Conservation (phyloP, 2,113 vertebrate species). For the Ageneiosus marmoratus region DNA sequence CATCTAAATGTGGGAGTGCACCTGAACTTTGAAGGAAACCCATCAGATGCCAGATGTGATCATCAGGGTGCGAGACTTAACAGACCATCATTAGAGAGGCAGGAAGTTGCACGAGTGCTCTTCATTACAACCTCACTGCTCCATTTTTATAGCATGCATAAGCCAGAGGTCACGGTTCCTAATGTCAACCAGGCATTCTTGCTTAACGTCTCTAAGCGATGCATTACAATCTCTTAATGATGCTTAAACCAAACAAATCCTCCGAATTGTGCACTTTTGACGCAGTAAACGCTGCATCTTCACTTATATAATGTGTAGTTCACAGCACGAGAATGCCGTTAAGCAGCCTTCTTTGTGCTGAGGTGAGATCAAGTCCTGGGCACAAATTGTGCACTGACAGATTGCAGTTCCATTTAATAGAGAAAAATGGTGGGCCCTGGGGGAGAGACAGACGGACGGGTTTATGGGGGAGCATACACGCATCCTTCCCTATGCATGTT, state of each 20-base stretch:
- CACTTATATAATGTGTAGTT: background rate
- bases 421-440: constrained; percentile 40
- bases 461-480: constrained; percentile 33
- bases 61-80: background rate
- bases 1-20: background rate
- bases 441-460: constrained; percentile 29
- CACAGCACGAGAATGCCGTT: background rate
- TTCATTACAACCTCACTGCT: background rate
- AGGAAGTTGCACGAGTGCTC: background rate
- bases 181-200: background rate
- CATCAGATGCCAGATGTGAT: background rate
- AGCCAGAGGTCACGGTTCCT: background rate
- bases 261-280: background rate
- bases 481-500: background rate
- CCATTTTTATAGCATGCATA: too few species aligned
- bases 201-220: background rate
- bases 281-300: background rate
- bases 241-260: background rate
- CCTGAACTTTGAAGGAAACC: background rate
- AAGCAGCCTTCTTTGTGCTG: background rate
- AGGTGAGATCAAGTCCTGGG: constrained; percentile 31
- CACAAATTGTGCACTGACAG: constrained; percentile 41
- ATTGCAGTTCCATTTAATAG: constrained; percentile 34
- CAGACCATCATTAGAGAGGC: background rate
- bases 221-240: background rate